A percentile compares a stretch with the other conserved stretches of the same genome.
phyloP scores from a whole-genome alignment of 2,888 invertebrate species.

The Perizoma affinitatum region DNA sequence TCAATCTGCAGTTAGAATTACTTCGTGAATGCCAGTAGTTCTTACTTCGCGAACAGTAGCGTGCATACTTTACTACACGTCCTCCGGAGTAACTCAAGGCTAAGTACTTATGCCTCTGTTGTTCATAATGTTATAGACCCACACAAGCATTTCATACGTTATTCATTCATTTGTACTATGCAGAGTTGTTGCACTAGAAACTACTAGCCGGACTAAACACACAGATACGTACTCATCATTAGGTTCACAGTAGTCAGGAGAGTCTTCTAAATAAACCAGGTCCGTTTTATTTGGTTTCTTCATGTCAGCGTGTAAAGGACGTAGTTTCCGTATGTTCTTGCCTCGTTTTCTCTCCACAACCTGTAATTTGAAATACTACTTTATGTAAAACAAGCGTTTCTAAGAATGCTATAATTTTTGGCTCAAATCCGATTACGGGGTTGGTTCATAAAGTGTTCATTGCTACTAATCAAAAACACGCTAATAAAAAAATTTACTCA shows the following conservation, averaged over 20 bases:
- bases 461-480: too few relatives aligned
- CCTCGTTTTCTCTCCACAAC: constrained; percentile 86
- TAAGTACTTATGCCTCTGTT: neutral
- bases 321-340: constrained; percentile 87
- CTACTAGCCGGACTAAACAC: too few relatives aligned
- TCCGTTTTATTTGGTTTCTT: constrained; percentile 96
- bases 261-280: constrained; percentile 94
- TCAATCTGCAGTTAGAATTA: too few relatives aligned
- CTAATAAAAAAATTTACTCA: too few relatives aligned
- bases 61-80: too few relatives aligned
- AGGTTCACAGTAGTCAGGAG: constrained; percentile 95
- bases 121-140: neutral
- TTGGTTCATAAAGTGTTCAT: too few relatives aligned
- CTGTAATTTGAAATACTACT: constrained; percentile 49
- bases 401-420: too few relatives aligned
- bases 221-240: constrained; percentile 88
- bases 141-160: neutral
- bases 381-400: constrained; percentile 8
- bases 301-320: constrained; percentile 89
- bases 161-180: neutral
- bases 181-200: too few relatives aligned
- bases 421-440: too few relatives aligned
- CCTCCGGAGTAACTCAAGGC: constrained; percentile 1
- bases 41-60: too few relatives aligned
- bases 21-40: too few relatives aligned